phyloP scores from a whole-genome alignment of 2,888 invertebrate species.

The Anaspis maculata region DNA sequence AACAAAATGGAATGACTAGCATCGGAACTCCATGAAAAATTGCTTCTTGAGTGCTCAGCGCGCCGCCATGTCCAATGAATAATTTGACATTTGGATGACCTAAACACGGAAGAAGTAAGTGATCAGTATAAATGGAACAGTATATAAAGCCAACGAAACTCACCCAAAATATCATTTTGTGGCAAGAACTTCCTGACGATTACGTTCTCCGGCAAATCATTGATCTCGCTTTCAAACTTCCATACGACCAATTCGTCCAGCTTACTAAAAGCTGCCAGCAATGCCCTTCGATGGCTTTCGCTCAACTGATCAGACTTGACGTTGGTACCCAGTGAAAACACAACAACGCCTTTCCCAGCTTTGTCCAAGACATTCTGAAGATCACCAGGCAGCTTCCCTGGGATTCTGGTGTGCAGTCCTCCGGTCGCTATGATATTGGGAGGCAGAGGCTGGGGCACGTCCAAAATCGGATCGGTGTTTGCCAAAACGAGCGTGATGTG shows the following conservation, averaged over 20 bases:
- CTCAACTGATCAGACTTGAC: slow-evolving; percentile 29
- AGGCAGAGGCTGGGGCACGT: slow-evolving; percentile 28
- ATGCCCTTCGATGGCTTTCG: slow-evolving; percentile 18
- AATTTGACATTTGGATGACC: slow-evolving; percentile 1
- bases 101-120: not conserved
- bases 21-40: slow-evolving; percentile 1
- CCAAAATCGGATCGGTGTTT: slow-evolving; percentile 28
- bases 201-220: slow-evolving; percentile 34
- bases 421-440: slow-evolving; percentile 36
- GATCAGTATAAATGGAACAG: not conserved
- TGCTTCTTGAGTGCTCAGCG: not conserved
- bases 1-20: not conserved
- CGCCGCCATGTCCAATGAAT: not conserved
- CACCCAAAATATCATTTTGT: slow-evolving; percentile 38
- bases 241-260: slow-evolving; percentile 37
- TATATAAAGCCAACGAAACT: not conserved
- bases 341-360: slow-evolving; percentile 34
- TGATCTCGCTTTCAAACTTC: slow-evolving; percentile 35
- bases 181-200: slow-evolving; percentile 37
- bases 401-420: slow-evolving; percentile 29
- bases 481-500: slow-evolving; percentile 26
- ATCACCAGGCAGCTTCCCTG: slow-evolving; percentile 27
- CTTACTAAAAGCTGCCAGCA: slow-evolving; percentile 32
- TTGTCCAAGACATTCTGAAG: slow-evolving; percentile 30
- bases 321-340: slow-evolving; percentile 37